Evolutionary conservation across 1,140 invertebrate genomes (phyloP), one percentile per base, ranked within the genome.

Genomic region (Platorchestia sp.): DNA sequence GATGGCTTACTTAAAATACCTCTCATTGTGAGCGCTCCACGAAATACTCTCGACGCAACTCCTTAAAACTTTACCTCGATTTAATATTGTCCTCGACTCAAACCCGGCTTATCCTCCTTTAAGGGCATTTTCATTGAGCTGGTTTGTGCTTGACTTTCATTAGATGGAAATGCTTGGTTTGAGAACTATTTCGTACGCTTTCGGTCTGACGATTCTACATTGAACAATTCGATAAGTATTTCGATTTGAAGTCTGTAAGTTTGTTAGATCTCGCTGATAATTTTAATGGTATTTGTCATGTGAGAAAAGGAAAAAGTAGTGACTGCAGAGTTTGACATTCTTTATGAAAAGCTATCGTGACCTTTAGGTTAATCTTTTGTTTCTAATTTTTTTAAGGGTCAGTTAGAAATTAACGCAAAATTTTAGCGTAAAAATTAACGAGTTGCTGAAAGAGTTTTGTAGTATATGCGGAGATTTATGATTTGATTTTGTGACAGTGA

Each of bases 1-100:
- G 87, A 89, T 44, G 87, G 43, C 87, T 89, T 44, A 89, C 87
- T 89, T 44, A 44, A 89, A 89, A 42, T 75, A 75, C 59, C 59
- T 10, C 59, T 75, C 59, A 22, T 75, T 75, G n/a, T 89, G 41
- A 89, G 41, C 87, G 36, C 43, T 89, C 87, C 36, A 3, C 87
- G 43, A 44, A 89, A 75, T 75, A 27, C 7, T 27, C 1, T 75
- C 59, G 27, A 75, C 7, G 10, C 59, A 75, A 75, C 59, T 36
- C 59, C 59, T 75, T 75, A 75, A 75, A 75, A 75, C 59, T 75
- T 75, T 36, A 75, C 59, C 27, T 36, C 59, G 59, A 75, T 75
- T 75, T 75, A 75, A 75, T 75, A 75, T 19, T 36, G 59, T 75
- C 19, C 59, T 36, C 1, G 1, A 27, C 3, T 27, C 1, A 1